Evolutionary conservation across 2,888 invertebrate genomes (phyloP).

Genomic region (Arctia plantaginis): DNA sequence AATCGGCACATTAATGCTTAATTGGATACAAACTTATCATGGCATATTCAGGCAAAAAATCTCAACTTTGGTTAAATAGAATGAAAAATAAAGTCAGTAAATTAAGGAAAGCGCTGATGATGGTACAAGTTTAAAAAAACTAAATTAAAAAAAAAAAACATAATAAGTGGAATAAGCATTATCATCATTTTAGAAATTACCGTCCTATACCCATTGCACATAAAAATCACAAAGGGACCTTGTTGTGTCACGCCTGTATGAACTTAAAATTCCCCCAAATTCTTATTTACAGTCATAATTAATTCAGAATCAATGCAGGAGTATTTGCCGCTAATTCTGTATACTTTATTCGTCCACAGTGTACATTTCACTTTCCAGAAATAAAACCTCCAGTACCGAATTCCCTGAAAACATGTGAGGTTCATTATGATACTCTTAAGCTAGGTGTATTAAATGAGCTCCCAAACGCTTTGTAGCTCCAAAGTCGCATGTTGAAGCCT

Average conservation of each 20-base stretch:
- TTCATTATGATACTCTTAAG: background rate
- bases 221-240: too few species aligned
- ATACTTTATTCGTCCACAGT: background rate
- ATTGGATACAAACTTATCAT: background rate
- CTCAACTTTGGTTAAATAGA: background rate
- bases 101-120: too few species aligned
- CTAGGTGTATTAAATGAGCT: background rate
- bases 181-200: too few species aligned
- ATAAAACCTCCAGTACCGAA: background rate
- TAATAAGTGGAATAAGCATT: too few species aligned
- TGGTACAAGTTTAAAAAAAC: too few species aligned
- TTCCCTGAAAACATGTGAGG: background rate
- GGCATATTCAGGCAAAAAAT: background rate
- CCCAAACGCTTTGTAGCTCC: background rate
- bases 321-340: background rate
- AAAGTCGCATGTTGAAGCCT: slow-evolving; percentile 7
- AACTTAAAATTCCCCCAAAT: too few species aligned
- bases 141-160: too few species aligned
- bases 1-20: slow-evolving; percentile 34
- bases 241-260: too few species aligned
- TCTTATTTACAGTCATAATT: too few species aligned
- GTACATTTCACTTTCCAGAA: background rate
- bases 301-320: too few species aligned
- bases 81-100: too few species aligned
- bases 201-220: too few species aligned